Percentiles rank a stretch among this genome's conserved stretches.
Conservation (phyloP, 2,113 vertebrate species). For the Paracanthobrama guichenoti region DNA sequence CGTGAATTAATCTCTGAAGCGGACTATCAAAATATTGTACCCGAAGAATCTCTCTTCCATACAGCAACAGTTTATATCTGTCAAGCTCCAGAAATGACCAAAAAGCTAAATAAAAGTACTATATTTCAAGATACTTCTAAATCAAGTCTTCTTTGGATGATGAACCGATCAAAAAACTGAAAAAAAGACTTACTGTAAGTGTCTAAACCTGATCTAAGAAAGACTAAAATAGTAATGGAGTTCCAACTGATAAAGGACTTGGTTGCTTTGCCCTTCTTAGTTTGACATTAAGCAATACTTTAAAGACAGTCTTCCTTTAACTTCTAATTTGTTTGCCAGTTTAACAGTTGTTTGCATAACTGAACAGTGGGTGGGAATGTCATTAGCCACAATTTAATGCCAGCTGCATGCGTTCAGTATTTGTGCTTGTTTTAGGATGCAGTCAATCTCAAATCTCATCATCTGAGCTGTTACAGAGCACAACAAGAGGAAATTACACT, state of each 20-base stretch:
- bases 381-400: not conserved
- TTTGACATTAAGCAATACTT: not conserved
- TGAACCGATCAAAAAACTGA: not conserved
- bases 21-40: too few relatives aligned
- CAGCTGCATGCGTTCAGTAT: not conserved
- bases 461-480: not conserved
- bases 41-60: too few relatives aligned
- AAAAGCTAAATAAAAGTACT: too few relatives aligned
- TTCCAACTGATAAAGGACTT: not conserved
- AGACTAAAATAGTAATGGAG: not conserved
- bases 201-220: not conserved
- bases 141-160: too few relatives aligned
- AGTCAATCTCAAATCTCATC: not conserved
- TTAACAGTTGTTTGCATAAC: conserved; percentile 1
- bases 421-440: not conserved
- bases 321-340: not conserved
- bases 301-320: not conserved
- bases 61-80: too few relatives aligned
- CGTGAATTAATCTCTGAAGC: too few relatives aligned
- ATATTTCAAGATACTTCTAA: not conserved
- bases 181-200: not conserved
- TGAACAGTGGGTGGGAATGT: not conserved
- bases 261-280: not conserved
- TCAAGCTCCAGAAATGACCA: too few relatives aligned
- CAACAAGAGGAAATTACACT: not conserved